phyloP scores from a whole-genome alignment of 1,140 invertebrate species.

The Halyomorpha halys region DNA sequence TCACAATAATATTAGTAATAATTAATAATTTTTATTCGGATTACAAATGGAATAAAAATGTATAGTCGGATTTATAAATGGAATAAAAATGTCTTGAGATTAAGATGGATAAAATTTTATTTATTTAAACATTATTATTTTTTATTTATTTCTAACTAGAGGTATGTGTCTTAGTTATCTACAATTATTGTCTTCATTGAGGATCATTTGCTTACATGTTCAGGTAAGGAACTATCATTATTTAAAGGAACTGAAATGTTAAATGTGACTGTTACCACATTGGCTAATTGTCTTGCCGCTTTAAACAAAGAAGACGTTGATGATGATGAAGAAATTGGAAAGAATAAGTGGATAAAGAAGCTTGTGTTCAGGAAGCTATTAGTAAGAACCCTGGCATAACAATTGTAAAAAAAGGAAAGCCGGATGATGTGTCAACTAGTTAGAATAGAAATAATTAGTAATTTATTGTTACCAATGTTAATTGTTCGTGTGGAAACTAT shows the following conservation, averaged over 20 bases:
- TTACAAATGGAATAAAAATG: no score
- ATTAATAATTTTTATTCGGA: no score
- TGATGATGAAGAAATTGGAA: slow-evolving; percentile 41
- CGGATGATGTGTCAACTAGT: slow-evolving; percentile 20
- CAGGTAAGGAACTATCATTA: slow-evolving; percentile 57
- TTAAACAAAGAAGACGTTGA: slow-evolving; percentile 36
- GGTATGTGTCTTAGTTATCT: no score
- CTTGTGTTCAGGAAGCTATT: slow-evolving; percentile 39
- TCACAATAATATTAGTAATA: no score
- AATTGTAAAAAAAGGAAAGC: slow-evolving; percentile 47
- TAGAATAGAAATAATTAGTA: slow-evolving; percentile 28
- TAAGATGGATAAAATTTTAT: no score
- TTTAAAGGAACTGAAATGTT: slow-evolving; percentile 59
- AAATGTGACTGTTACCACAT: slow-evolving; percentile 57
- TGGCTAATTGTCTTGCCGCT: slow-evolving; percentile 56
- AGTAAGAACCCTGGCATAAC: slow-evolving; percentile 52
- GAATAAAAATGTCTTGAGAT: no score
- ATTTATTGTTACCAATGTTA: slow-evolving; percentile 2
- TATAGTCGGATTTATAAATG: no score
- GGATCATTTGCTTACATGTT: no score
- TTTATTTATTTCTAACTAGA: no score
- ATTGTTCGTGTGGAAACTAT: not conserved
- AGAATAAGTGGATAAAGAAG: slow-evolving; percentile 36
- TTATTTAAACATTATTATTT: no score
- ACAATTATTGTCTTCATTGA: no score